phyloP scores from a whole-genome alignment of 2,113 vertebrate species.

The Grantiella picta region DNA sequence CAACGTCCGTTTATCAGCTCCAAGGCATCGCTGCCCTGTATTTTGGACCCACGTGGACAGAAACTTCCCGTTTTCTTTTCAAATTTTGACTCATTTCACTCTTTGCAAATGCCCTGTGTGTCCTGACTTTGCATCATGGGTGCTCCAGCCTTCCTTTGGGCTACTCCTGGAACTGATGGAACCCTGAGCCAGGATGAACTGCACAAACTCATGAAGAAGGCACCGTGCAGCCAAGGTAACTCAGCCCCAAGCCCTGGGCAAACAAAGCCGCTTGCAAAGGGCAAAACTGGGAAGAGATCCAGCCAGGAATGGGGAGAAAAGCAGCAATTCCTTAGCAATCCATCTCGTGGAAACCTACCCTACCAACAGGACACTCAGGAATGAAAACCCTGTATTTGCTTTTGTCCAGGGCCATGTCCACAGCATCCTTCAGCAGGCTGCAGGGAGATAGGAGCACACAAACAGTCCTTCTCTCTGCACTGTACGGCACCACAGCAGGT shows the following conservation, averaged over 20 bases:
- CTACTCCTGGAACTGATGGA: not conserved
- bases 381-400: not conserved
- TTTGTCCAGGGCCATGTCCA: not conserved
- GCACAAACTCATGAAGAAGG: not conserved
- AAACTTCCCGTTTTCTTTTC: not conserved
- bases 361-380: not conserved
- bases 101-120: not conserved
- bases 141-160: rapidly evolving
- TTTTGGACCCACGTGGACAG: not conserved
- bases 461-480: not conserved
- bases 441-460: not conserved
- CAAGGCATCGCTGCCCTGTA: rapidly evolving
- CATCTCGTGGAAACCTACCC: not conserved
- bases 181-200: not conserved
- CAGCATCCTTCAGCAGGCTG: not conserved
- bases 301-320: not conserved
- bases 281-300: not conserved
- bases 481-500: rapidly evolving
- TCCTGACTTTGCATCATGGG: not conserved
- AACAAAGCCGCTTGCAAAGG: not conserved
- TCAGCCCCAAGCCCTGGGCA: not conserved
- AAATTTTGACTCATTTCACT: not conserved
- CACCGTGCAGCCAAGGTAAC: not conserved
- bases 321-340: not conserved
- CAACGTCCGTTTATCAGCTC: not conserved